Percentiles rank a stretch among this genome's conserved stretches.
phyloP scores from a whole-genome alignment of 2,888 invertebrate species.

The Euzetes globulus region DNA sequence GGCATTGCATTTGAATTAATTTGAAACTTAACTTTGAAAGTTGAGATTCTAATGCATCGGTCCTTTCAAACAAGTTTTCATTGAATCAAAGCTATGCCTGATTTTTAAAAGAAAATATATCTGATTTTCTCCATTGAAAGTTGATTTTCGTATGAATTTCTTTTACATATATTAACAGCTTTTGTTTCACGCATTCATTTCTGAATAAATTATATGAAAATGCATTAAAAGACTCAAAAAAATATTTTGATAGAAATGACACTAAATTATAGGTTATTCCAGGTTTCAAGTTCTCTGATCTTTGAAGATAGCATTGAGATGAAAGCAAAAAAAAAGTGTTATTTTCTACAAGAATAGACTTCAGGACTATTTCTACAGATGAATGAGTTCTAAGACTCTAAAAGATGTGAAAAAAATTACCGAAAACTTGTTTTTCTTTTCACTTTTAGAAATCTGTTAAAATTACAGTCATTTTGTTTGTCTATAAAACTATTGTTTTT shows the following conservation, averaged over 20 bases:
- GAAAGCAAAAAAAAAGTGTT: not conserved
- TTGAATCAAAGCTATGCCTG: not conserved
- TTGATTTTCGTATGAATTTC: not conserved
- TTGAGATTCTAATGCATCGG: too few relatives aligned
- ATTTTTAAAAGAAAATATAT: too few relatives aligned
- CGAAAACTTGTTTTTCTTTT: conserved; percentile 5
- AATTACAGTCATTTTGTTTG: conserved; percentile 11
- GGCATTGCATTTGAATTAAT: not conserved
- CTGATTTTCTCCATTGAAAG: not conserved
- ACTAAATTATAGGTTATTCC: not conserved
- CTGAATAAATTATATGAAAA: not conserved
- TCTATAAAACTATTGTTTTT: not conserved
- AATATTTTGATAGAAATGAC: not conserved
- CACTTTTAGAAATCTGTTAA: not conserved
- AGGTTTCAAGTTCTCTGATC: not conserved
- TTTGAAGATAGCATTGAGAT: not conserved
- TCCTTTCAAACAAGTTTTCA: not conserved
- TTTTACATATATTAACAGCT: not conserved
- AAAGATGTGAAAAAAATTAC: not conserved
- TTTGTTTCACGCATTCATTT: not conserved
- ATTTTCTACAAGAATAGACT: not conserved
- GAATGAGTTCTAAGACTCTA: not conserved
- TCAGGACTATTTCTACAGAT: not conserved
- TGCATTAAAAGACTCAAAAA: not conserved
- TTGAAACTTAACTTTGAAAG: too few relatives aligned